Percentiles rank a stretch among this genome's conserved stretches.
Conservation (phyloP, 2,113 vertebrate species). For the Meriones unguiculatus region DNA sequence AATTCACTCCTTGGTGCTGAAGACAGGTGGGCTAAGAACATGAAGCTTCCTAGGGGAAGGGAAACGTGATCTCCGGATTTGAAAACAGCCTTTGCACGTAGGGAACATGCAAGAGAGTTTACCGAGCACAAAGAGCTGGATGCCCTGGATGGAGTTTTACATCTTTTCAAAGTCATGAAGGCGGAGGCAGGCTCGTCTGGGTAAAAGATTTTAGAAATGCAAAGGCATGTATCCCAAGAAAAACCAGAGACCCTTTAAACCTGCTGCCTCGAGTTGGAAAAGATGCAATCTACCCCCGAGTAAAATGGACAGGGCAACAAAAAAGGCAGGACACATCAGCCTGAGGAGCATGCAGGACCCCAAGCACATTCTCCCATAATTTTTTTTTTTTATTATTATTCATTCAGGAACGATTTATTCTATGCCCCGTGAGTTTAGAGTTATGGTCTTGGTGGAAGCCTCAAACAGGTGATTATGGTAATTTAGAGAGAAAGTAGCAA, state of each 20-base stretch:
- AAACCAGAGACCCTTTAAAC: not conserved
- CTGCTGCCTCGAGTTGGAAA: not conserved
- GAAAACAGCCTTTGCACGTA: constrained; percentile 45
- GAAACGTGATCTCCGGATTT: not conserved
- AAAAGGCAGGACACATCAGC: not conserved
- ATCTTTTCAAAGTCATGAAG: not conserved
- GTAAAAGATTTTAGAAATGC: not conserved
- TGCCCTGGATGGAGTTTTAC: not conserved
- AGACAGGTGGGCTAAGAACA: not conserved
- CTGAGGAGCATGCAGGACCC: not conserved
- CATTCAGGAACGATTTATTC: constrained; percentile 63
- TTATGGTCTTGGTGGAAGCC: constrained; percentile 59
- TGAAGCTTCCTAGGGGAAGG: not conserved
- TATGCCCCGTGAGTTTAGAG: constrained; percentile 67
- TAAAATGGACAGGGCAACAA: not conserved
- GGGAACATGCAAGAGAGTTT: not conserved
- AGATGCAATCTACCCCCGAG: not conserved
- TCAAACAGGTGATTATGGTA: constrained; percentile 78
- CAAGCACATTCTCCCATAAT: constrained; percentile 22
- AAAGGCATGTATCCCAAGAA: not conserved
- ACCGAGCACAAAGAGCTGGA: not conserved
- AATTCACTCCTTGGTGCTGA: not conserved
- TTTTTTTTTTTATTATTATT: not conserved
- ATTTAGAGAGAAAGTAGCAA: constrained; percentile 74
- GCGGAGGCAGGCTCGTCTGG: not conserved